Evolutionary conservation across 1,140 invertebrate species (phyloP).

Genomic region (Goniozus legneri): DNA sequence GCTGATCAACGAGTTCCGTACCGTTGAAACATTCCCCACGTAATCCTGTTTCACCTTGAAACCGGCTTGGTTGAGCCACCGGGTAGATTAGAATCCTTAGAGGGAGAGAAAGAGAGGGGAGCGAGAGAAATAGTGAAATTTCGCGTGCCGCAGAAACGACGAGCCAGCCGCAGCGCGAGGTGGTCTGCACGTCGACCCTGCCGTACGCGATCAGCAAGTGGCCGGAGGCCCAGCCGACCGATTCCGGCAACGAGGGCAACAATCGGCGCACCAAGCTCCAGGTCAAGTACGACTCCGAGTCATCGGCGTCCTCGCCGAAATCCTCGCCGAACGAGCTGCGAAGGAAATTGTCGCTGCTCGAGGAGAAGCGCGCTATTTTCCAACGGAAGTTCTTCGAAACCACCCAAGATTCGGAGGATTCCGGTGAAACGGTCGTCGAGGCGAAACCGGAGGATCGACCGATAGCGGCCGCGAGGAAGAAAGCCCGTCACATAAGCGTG

Average conservation of each 20-base stretch:
- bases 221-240: slow-evolving; percentile 28
- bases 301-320: slow-evolving; percentile 15
- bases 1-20: too few species aligned
- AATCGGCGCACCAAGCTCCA: too few species aligned
- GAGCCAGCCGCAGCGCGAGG: too few species aligned
- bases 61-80: too few species aligned
- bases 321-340: slow-evolving; percentile 32
- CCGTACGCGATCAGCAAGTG: slow-evolving; percentile 37
- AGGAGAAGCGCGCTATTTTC: slow-evolving; percentile 41
- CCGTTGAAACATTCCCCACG: too few species aligned
- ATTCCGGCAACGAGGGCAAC: too few species aligned
- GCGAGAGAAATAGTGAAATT: too few species aligned
- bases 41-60: too few species aligned
- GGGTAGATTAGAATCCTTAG: too few species aligned
- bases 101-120: too few species aligned
- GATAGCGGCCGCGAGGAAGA: slow-evolving; percentile 24
- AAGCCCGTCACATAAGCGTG: slow-evolving; percentile 43
- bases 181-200: too few species aligned
- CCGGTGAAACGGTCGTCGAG: slow-evolving; percentile 31
- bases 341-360: slow-evolving; percentile 32
- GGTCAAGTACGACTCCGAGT: slow-evolving; percentile 32
- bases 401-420: slow-evolving; percentile 23
- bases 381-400: slow-evolving; percentile 35
- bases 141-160: too few species aligned
- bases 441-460: slow-evolving; percentile 14